These are phyloP conservation scores for Polypterus senegalus DNA, from an alignment of 2,113 vertebrate species.

Conservation along the genomic window DNA sequence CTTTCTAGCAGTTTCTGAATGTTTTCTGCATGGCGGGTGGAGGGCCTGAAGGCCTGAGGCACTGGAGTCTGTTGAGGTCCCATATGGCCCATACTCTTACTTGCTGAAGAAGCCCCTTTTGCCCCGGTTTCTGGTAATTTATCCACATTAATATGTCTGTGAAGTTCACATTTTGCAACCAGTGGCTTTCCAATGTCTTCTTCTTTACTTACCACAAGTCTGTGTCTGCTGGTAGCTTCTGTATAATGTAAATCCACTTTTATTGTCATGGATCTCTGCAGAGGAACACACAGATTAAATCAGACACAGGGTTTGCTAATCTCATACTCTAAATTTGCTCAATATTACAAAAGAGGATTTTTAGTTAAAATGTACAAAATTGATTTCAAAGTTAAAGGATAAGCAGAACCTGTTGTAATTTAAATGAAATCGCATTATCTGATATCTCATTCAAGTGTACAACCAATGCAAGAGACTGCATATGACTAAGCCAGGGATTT, in stretches of 20 bases:
- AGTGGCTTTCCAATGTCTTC: conserved; percentile 47
- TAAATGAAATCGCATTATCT: too few species aligned
- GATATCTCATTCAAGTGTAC: too few species aligned
- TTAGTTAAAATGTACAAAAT: too few species aligned
- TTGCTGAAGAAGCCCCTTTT: rapidly evolving
- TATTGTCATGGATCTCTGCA: conserved; percentile 51
- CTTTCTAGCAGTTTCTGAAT: conserved; percentile 26
- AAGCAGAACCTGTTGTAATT: too few species aligned
- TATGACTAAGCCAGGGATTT: too few species aligned
- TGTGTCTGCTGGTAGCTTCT: conserved; percentile 32
- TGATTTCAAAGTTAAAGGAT: too few species aligned
- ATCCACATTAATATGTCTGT: conserved; percentile 19
- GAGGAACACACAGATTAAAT: conserved; percentile 2
- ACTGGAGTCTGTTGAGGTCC: conserved; percentile 7
- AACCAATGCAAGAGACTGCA: too few species aligned
- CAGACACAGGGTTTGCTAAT: too few species aligned
- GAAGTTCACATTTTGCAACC: conserved; percentile 45
- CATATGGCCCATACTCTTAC: conserved; percentile 12
- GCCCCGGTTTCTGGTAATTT: conserved; percentile 3
- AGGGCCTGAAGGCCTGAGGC: conserved; percentile 15
- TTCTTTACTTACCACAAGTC: conserved; percentile 43
- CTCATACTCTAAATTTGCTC: too few species aligned
- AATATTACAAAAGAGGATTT: too few species aligned
- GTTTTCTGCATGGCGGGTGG: conserved; percentile 37
- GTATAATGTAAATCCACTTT: conserved; percentile 59